A percentile compares a stretch with the other conserved stretches of the same genome.
Evolutionary conservation across 2,113 vertebrate genomes (phyloP).

Genomic region (Trematocara stigmaticum): DNA sequence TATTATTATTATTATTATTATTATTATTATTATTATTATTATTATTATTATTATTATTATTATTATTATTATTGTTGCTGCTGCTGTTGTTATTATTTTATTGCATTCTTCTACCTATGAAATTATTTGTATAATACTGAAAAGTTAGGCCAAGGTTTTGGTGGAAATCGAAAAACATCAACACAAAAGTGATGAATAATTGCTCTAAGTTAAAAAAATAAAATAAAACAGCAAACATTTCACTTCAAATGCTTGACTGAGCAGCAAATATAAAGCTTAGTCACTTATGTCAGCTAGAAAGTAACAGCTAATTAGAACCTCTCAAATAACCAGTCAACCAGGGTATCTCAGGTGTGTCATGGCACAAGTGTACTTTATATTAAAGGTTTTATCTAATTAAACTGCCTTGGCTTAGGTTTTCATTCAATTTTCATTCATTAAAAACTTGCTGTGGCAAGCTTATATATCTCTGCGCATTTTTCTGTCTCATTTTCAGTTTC

Average conservation of each 20-base stretch:
- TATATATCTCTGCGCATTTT: background rate
- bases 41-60: fast-evolving
- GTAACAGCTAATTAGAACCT: conserved; percentile 32
- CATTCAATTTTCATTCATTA: background rate
- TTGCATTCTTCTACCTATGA: background rate
- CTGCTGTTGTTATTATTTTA: background rate
- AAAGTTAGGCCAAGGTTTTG: background rate
- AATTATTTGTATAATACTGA: background rate
- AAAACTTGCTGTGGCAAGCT: background rate
- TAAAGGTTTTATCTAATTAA: background rate
- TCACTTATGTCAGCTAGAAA: conserved; percentile 1
- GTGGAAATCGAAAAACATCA: background rate
- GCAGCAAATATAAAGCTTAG: conserved; percentile 11
- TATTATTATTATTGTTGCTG: fast-evolving
- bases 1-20: too few species aligned
- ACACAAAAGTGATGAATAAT: background rate
- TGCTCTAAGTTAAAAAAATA: background rate
- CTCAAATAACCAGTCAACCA: conserved; percentile 21
- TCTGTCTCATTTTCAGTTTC: background rate
- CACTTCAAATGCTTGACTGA: conserved; percentile 8
- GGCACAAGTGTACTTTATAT: background rate
- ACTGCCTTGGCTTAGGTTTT: background rate
- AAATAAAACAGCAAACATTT: background rate
- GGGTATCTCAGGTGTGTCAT: conserved; percentile 9
- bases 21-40: too few species aligned